These are phyloP conservation scores for Latrodectus geometricus DNA, from an alignment of 1,140 invertebrate genomes.

Conservation along the genomic window DNA sequence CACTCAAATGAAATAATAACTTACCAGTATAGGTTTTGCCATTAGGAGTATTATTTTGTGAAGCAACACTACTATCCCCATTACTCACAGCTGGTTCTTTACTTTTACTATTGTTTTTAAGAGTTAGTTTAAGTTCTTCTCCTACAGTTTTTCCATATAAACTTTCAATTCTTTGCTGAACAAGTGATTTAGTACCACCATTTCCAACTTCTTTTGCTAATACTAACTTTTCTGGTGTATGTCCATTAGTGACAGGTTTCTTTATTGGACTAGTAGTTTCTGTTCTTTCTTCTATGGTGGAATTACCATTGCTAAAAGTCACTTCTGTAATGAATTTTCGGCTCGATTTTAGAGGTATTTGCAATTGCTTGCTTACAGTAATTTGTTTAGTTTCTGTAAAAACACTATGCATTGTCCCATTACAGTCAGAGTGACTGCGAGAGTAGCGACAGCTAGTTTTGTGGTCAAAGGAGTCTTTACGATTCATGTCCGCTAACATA, in stretches of 20 bases:
- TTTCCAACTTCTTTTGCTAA: slow-evolving; percentile 50
- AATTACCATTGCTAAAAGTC: slow-evolving; percentile 1
- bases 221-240: slow-evolving; percentile 9
- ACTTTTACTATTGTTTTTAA: slow-evolving; percentile 15
- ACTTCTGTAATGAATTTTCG: slow-evolving; percentile 46
- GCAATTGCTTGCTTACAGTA: slow-evolving; percentile 46
- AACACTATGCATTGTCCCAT: slow-evolving; percentile 35
- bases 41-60: slow-evolving; percentile 1
- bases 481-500: slow-evolving; percentile 30
- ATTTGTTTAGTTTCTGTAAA: slow-evolving; percentile 39
- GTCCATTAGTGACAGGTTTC: slow-evolving; percentile 31
- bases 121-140: slow-evolving; percentile 56
- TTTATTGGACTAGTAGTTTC: background rate
- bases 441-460: slow-evolving; percentile 1
- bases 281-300: background rate
- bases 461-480: slow-evolving; percentile 13
- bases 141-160: slow-evolving; percentile 77
- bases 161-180: slow-evolving; percentile 87
- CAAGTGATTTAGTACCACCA: slow-evolving; percentile 76
- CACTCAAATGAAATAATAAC: background rate
- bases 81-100: slow-evolving; percentile 22
- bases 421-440: slow-evolving; percentile 37
- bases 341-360: slow-evolving; percentile 32
- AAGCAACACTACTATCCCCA: slow-evolving; percentile 26
- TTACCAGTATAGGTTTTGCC: slow-evolving; percentile 38